Evolutionary conservation across 2,113 vertebrate species (phyloP), one percentile per base, ranked within the genome.

Genomic region (Ursus arctos): DNA sequence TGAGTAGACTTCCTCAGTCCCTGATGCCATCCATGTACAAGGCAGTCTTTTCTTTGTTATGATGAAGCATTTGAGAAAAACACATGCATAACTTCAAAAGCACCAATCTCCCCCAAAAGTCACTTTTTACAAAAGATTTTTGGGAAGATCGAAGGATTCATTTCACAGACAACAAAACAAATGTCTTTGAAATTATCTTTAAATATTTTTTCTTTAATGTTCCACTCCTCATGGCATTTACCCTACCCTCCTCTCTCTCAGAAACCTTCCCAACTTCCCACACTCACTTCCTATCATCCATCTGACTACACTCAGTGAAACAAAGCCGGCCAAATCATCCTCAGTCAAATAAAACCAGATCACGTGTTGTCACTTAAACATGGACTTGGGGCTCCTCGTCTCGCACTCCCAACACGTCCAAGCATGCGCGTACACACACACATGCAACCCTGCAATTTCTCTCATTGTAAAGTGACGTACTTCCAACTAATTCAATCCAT

Each of bases 1-100:
- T 9, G 12, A 76, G 13, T 22, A 31, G 13, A 11, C 49, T 43
- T 69, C 55, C 53, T 59, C 12, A 11, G 69, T 81, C 55, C 16
- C 8, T 59, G 92, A 49, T 93, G 13, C 47, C 22, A 33, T 53
- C 47, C 22, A 33, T 53, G 85, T 81, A 61, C 40, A 43, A 91
- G 21, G 49, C 88, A 57, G 16, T 55, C 63, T 85, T 55, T 51
- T 74, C 40, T 94, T 43, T 76, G 59, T 61, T 6, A 86, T 90
- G 15, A 81, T 36, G 31, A 79, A 40, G 18, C 51, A 87, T 49
- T 93, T 96, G 21, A 95, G 28, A 84, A 91, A 89, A 84, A 55
- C 33, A 83, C 24, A 91, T 85, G 53, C 43, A 65, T 71, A 74
- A 80, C 13, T 65, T 91, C 55, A 83, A 96, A 88, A 91, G 9